Evolutionary conservation across 2,888 invertebrate species (phyloP), one percentile per base, ranked within the genome.

Genomic region (Rutpela maculata): DNA sequence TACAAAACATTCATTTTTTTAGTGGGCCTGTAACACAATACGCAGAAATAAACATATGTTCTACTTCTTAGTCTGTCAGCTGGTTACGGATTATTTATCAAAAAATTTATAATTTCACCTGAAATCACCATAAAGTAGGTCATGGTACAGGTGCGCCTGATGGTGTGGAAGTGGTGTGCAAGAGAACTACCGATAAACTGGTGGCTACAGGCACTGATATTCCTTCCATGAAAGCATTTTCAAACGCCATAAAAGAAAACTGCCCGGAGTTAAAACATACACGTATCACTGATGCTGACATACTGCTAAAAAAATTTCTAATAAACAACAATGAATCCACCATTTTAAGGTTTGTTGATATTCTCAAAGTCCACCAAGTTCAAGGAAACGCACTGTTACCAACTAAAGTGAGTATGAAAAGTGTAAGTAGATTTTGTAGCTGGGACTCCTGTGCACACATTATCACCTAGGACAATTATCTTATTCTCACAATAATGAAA

Each of bases 161-260:
- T 59, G 19, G 59, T 5, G 59, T 59, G 59, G 59, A 22, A 4
- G 59, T 19, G 19, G 19, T 22, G 0, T 59, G 59, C 5, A 59
- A 59, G 11, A 59, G 59, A 5, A 59, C 59, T 7, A 22, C 59
- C 19, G 59, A 59, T 59, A 59, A 59, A 59, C 19, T 59, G 11
- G 59, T 59, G 22, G 1, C 59, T 0, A 59, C 59, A 22, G 59
- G 59, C 19, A 59, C 59, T 59, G 59, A 59, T 10, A 59, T 59
- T 5, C 59, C 59, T 0, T 5, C 1, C 11, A 4, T 59, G 11
- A 11, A 59, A 4, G 59, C 6, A 1, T 59, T 59, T 59, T 4
- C 59, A 18, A 59, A 59, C 0, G 59, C 59, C 11, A 59, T 59
- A 11, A 22, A 59, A 59, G 22, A 19, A 59, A 59, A 59, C 5